Conservation (phyloP, 2,797 vertebrate genomes). For the Cryptoprocta ferox region DNA sequence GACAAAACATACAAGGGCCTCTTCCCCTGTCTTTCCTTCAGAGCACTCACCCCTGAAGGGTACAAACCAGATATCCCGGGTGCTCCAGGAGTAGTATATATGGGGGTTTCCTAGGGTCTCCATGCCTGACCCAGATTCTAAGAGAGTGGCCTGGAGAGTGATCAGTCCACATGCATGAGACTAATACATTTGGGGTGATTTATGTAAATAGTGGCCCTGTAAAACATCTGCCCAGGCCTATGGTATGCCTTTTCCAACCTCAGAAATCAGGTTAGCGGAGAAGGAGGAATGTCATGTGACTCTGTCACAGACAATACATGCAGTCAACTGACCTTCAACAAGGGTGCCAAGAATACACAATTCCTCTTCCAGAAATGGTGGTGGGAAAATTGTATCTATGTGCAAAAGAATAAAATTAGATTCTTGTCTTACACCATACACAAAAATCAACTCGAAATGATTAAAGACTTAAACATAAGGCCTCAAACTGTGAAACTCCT, state of each 20-base stretch:
- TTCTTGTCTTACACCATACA: background rate
- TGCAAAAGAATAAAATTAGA: background rate
- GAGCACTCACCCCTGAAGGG: background rate
- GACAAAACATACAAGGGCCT: too few species aligned
- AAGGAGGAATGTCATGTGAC: background rate
- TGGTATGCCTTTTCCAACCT: background rate
- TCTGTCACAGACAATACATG: background rate
- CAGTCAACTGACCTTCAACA: background rate
- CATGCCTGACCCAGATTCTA: background rate
- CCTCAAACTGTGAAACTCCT: background rate
- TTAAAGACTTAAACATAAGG: background rate
- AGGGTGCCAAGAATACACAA: background rate
- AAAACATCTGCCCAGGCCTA: background rate
- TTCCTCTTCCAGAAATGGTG: background rate
- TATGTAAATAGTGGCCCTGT: background rate
- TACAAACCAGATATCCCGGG: background rate
- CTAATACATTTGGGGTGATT: background rate
- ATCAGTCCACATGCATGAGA: background rate
- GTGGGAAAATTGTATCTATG: background rate
- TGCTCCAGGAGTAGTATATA: background rate
- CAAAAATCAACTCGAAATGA: background rate
- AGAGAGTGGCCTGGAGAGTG: background rate
- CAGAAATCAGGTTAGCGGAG: background rate
- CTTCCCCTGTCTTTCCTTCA: background rate
- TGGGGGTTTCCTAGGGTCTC: background rate